These are phyloP conservation scores for Drosophila macrospina DNA, from an alignment of 2,888 invertebrate genomes.

Conservation along the genomic window DNA sequence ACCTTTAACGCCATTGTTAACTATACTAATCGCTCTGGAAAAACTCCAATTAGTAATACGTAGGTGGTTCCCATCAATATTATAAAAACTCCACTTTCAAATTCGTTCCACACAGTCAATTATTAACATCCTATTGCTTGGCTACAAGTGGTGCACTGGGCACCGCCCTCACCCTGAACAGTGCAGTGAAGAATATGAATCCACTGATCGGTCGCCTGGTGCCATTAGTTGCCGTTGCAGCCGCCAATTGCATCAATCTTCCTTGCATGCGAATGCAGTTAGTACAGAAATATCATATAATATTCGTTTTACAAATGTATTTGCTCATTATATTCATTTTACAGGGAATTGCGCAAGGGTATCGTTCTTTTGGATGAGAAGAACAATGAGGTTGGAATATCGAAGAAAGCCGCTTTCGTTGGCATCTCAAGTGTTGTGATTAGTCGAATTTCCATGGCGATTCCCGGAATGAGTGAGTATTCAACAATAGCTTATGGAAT, in stretches of 20 bases:
- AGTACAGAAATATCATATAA: slow-evolving; percentile 62
- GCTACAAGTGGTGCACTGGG: slow-evolving; percentile 96
- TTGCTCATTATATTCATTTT: slow-evolving; percentile 11
- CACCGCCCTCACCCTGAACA: slow-evolving; percentile 95
- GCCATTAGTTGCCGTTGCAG: slow-evolving; percentile 97
- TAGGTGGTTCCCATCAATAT: slow-evolving; percentile 57
- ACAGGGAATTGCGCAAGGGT: slow-evolving; percentile 92
- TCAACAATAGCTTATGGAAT: not conserved
- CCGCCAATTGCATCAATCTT: slow-evolving; percentile 99
- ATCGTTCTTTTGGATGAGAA: slow-evolving; percentile 92
- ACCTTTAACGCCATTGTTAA: slow-evolving; percentile 99
- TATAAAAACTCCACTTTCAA: not conserved
- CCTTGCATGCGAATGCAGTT: slow-evolving; percentile 98
- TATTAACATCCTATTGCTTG: slow-evolving; percentile 93
- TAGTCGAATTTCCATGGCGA: slow-evolving; percentile 96
- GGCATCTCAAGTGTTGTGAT: slow-evolving; percentile 96
- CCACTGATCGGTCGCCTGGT: slow-evolving; percentile 92
- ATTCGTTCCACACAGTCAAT: slow-evolving; percentile 87
- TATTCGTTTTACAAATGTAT: not conserved
- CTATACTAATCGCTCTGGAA: slow-evolving; percentile 97
- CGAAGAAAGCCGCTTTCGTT: slow-evolving; percentile 89
- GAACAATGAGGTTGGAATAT: slow-evolving; percentile 89
- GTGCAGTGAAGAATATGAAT: slow-evolving; percentile 88
- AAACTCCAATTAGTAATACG: slow-evolving; percentile 87
- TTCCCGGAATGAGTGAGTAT: slow-evolving; percentile 95